phyloP scores from a whole-genome alignment of 2,888 invertebrate species.

The Hipparchia sbordonii region DNA sequence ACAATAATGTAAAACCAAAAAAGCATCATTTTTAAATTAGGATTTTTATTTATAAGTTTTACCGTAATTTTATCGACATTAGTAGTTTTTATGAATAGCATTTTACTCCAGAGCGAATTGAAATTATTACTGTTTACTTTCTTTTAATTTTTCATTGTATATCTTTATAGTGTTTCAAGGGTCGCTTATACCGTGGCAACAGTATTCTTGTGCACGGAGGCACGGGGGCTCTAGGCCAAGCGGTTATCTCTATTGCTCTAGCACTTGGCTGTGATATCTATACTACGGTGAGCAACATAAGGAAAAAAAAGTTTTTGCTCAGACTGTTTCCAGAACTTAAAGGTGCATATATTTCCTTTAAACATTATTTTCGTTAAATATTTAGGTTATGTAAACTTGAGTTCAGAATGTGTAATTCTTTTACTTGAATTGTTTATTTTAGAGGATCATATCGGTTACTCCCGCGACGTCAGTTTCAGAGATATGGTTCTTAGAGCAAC shows the following conservation, averaged over 20 bases:
- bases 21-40: too few relatives aligned
- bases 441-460: conserved; percentile 61
- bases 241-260: conserved; percentile 57
- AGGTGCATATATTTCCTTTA: conserved; percentile 44
- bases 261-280: conserved; percentile 56
- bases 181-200: conserved; percentile 36
- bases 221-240: conserved; percentile 64
- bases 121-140: neutral
- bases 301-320: conserved; percentile 60
- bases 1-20: too few relatives aligned
- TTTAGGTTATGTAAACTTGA: neutral
- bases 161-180: conserved; percentile 46
- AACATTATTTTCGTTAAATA: neutral
- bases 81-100: too few relatives aligned
- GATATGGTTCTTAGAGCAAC: conserved; percentile 55
- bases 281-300: conserved; percentile 58
- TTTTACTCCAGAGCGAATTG: too few relatives aligned
- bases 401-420: neutral
- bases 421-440: conserved; percentile 37
- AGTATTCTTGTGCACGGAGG: conserved; percentile 60
- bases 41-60: too few relatives aligned
- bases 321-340: conserved; percentile 59
- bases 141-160: neutral
- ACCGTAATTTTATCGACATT: neutral
- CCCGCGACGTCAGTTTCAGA: conserved; percentile 55